Conservation (phyloP, 30 jellyfish, hydroid and myxozoan species). For the Aurelia sp. region DNA sequence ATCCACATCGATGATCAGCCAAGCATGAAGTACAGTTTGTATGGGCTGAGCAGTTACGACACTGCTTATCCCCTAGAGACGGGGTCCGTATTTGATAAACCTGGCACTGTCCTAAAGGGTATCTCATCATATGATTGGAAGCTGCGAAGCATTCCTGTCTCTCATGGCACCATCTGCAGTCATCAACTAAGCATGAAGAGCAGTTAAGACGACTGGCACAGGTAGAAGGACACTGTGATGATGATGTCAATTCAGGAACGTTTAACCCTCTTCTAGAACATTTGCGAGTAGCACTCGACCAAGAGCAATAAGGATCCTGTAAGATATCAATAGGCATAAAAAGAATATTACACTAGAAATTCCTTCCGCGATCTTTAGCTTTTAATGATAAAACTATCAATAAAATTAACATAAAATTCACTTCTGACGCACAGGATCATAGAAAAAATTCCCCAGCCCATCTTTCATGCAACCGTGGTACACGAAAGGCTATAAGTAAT, state of each 20-base stretch:
- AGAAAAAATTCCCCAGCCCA: too few species aligned
- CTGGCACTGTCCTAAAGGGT: slow-evolving; percentile 58
- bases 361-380: too few species aligned
- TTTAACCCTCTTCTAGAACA: slow-evolving; percentile 52
- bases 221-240: slow-evolving; percentile 40
- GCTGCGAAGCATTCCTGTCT: slow-evolving; percentile 60
- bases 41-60: slow-evolving; percentile 65
- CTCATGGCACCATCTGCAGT: slow-evolving; percentile 81
- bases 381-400: too few species aligned
- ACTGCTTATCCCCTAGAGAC: slow-evolving; percentile 5
- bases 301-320: too few species aligned
- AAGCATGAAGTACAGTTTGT: slow-evolving; percentile 77
- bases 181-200: not conserved
- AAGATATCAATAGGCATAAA: too few species aligned
- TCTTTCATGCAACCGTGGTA: too few species aligned
- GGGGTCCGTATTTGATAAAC: not conserved
- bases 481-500: too few species aligned
- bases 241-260: not conserved
- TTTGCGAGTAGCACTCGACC: too few species aligned
- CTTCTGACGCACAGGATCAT: too few species aligned
- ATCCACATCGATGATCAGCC: slow-evolving; percentile 86
- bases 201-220: slow-evolving; percentile 10
- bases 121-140: slow-evolving; percentile 40
- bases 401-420: too few species aligned
- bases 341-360: too few species aligned